Evolutionary conservation across 2,113 vertebrate genomes (phyloP).

Genomic region (Apteryx owenii): DNA sequence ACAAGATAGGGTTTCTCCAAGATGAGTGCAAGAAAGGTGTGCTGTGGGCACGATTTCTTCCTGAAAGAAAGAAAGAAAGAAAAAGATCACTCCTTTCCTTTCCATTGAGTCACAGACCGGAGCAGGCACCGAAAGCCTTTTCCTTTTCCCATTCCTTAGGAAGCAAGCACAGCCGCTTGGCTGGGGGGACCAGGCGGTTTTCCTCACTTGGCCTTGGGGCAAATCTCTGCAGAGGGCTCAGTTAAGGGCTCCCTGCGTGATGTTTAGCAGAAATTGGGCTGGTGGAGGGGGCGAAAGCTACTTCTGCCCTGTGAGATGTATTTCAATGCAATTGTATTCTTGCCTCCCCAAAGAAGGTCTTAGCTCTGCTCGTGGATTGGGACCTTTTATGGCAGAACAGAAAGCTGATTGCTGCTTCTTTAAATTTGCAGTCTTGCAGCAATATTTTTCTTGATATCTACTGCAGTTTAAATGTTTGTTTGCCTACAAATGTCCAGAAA

Average conservation of each 20-base stretch:
- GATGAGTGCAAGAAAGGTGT: not conserved
- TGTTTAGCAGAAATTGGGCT: too few relatives aligned
- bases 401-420: not conserved
- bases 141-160: not conserved
- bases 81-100: accelerated
- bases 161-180: too few relatives aligned
- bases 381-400: not conserved
- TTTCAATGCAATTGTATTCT: not conserved
- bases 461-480: not conserved
- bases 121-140: not conserved
- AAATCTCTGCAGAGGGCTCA: too few relatives aligned
- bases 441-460: not conserved
- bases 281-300: too few relatives aligned
- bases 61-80: not conserved
- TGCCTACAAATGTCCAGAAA: not conserved
- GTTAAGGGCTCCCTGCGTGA: too few relatives aligned
- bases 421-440: not conserved
- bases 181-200: too few relatives aligned
- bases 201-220: too few relatives aligned
- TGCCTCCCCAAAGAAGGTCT: not conserved
- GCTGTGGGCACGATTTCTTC: not conserved
- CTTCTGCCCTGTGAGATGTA: not conserved
- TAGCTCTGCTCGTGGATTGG: not conserved
- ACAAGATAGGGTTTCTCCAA: not conserved
- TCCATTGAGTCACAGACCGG: not conserved